These are phyloP conservation scores for Drosophila miranda DNA, from an alignment of 1,140 invertebrate genomes.

Conservation along the genomic window DNA sequence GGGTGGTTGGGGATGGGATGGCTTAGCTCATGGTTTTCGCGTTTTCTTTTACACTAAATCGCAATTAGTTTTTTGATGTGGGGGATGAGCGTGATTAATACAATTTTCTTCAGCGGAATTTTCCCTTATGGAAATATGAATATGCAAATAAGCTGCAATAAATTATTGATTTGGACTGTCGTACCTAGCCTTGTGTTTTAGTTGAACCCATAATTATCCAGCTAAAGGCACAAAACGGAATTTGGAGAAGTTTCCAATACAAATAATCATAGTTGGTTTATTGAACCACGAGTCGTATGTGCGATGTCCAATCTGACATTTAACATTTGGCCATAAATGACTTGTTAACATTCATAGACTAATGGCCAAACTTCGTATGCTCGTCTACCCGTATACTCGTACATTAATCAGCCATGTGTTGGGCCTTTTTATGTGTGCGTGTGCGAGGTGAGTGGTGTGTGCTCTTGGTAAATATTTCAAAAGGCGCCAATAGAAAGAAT, in stretches of 20 bases:
- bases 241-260: conserved; percentile 21
- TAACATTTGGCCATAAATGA: conserved; percentile 61
- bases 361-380: conserved; percentile 23
- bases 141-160: conserved; percentile 26
- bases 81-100: conserved; percentile 47
- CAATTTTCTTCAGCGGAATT: conserved; percentile 41
- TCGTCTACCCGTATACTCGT: conserved; percentile 26
- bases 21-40: conserved; percentile 1
- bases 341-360: conserved; percentile 63
- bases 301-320: conserved; percentile 51
- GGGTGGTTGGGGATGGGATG: conserved; percentile 20
- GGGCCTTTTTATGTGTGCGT: conserved; percentile 13
- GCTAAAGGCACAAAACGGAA: conserved; percentile 1
- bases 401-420: conserved; percentile 47
- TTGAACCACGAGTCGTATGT: conserved; percentile 38
- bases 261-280: conserved; percentile 25
- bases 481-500: conserved; percentile 36
- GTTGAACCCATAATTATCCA: conserved; percentile 14
- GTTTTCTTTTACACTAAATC: conserved; percentile 26
- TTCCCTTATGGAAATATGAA: conserved; percentile 39
- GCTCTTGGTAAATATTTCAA: conserved; percentile 66
- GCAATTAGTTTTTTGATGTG: conserved; percentile 18
- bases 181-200: conserved; percentile 5
- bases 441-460: conserved; percentile 29
- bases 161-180: conserved; percentile 40